Evolutionary conservation across 2,888 invertebrate genomes (phyloP).

Genomic region (Pardosa pseudoannulata): DNA sequence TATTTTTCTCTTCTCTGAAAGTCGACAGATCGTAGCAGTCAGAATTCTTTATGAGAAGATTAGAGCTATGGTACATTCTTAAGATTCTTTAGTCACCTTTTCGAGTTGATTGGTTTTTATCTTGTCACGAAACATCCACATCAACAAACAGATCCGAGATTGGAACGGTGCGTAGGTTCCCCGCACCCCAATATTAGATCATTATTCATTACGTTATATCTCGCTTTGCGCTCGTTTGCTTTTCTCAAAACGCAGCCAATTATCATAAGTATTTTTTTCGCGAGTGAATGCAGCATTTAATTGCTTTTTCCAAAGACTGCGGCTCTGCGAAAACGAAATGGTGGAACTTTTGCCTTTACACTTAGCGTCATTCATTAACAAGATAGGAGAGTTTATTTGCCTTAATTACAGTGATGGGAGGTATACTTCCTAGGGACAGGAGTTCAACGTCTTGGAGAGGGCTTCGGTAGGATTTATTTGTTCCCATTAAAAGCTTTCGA

Average conservation of each 20-base stretch:
- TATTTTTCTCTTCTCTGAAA: too few relatives aligned
- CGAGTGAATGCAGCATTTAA: neutral
- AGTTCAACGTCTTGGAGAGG: neutral
- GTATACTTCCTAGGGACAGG: neutral
- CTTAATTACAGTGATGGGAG: neutral
- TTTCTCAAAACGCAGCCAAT: neutral
- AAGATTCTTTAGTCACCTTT: too few relatives aligned
- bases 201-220: too few relatives aligned
- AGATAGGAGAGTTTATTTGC: neutral
- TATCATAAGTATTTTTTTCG: neutral
- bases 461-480: neutral
- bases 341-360: too few relatives aligned
- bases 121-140: too few relatives aligned
- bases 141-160: too few relatives aligned
- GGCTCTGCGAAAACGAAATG: neutral
- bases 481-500: neutral
- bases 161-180: too few relatives aligned
- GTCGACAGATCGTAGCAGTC: too few relatives aligned
- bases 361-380: neutral
- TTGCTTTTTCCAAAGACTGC: constrained; percentile 1
- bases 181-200: too few relatives aligned
- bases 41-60: too few relatives aligned
- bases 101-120: too few relatives aligned
- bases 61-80: too few relatives aligned
- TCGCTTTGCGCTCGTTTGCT: neutral